Conservation (phyloP, 2,888 invertebrate species). For the Aphidius colemani region DNA sequence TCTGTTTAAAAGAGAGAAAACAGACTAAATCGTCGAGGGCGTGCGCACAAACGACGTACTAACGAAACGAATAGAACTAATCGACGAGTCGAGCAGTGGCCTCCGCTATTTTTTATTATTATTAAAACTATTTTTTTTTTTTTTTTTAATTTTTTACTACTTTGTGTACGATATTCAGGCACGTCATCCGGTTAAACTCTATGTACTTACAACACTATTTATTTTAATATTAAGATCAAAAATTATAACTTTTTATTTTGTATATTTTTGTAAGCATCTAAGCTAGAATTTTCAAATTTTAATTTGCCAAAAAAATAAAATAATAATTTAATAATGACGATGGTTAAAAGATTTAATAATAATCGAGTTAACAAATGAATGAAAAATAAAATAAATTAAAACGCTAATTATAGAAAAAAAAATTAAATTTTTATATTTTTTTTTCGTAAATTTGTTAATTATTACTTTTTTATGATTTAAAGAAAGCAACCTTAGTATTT, state of each 20-base stretch:
- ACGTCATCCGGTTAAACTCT: constrained; percentile 23
- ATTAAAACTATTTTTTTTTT: too few species aligned
- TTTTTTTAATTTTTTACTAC: not conserved
- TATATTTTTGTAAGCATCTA: too few species aligned
- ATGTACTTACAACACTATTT: constrained; percentile 18
- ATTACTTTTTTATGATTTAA: not conserved
- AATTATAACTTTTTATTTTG: too few species aligned
- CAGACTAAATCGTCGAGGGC: not conserved
- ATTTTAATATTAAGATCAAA: not conserved
- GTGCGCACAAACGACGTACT: constrained; percentile 25
- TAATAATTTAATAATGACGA: too few species aligned
- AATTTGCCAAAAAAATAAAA: not conserved
- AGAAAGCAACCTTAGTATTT: not conserved
- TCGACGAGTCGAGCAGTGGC: not conserved
- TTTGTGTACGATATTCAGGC: constrained; percentile 12
- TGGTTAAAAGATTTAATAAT: too few species aligned
- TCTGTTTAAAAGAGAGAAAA: too few species aligned
- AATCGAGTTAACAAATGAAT: too few species aligned
- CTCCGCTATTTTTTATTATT: constrained; percentile 11
- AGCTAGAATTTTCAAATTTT: too few species aligned
- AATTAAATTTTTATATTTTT: not conserved
- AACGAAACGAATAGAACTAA: not conserved
- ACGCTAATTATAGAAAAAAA: too few species aligned
- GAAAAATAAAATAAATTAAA: too few species aligned
- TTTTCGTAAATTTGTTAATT: not conserved